phyloP scores from a whole-genome alignment of 2,113 vertebrate species.

The Geothlypis trichas region DNA sequence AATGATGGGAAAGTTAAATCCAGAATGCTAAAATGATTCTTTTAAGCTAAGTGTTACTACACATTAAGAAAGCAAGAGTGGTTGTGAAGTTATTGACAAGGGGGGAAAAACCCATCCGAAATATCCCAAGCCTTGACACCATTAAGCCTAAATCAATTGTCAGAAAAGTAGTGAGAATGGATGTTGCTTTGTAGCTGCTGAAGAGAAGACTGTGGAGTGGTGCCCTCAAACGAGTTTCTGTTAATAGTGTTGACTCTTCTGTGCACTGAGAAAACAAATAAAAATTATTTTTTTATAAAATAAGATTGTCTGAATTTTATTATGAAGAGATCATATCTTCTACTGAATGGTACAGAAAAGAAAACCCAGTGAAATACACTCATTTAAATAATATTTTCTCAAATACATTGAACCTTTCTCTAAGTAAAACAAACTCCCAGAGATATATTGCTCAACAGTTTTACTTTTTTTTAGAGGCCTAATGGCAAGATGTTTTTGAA shows the following conservation, averaged over 20 bases:
- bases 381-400: not conserved
- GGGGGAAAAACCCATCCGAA: accelerated
- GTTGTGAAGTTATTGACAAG: not conserved
- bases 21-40: not conserved
- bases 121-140: not conserved
- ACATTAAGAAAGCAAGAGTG: not conserved
- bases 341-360: not conserved
- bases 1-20: not conserved
- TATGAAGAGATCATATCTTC: not conserved
- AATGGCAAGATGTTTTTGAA: not conserved
- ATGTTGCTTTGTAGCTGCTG: not conserved
- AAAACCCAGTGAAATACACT: not conserved
- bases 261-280: not conserved
- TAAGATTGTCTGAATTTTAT: not conserved
- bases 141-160: not conserved
- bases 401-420: not conserved
- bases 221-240: not conserved
- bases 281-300: not conserved
- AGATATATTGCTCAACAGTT: not conserved
- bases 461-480: not conserved
- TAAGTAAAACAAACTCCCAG: not conserved
- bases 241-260: not conserved
- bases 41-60: not conserved
- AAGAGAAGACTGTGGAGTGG: not conserved
- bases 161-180: not conserved